These are phyloP conservation scores for Telmatochromis brachygnathus DNA, from an alignment of 2,113 vertebrate species.

Conservation along the genomic window DNA sequence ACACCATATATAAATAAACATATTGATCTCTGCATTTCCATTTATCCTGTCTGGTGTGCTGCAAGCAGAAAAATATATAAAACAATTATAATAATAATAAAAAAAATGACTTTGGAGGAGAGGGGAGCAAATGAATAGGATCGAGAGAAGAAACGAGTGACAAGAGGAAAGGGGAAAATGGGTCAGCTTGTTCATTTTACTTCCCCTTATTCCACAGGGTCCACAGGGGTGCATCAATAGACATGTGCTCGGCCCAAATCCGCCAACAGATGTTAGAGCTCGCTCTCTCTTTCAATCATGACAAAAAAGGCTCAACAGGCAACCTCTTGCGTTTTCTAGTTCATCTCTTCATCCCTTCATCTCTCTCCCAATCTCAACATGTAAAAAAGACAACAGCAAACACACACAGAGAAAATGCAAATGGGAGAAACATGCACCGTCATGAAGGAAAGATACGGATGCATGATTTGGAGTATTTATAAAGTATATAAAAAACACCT, in stretches of 20 bases:
- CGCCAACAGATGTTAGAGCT: slow-evolving; percentile 61
- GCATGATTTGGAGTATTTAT: background rate
- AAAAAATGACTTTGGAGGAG: background rate
- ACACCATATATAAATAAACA: background rate
- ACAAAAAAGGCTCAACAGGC: slow-evolving; percentile 36
- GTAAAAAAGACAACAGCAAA: background rate
- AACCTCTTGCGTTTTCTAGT: background rate
- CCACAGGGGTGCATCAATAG: slow-evolving; percentile 37
- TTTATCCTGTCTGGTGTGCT: background rate
- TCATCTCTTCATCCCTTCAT: slow-evolving; percentile 16
- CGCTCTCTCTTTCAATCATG: slow-evolving; percentile 49
- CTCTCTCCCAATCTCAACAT: background rate
- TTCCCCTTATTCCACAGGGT: slow-evolving; percentile 44
- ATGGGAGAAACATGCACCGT: background rate
- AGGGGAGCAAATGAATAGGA: background rate
- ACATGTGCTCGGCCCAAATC: slow-evolving; percentile 53
- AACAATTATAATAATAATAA: background rate
- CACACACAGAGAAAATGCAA: background rate
- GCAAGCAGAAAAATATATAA: background rate
- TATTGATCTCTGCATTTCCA: background rate
- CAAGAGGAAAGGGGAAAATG: slow-evolving; percentile 28
- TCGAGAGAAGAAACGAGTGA: background rate
- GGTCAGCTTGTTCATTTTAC: slow-evolving; percentile 59
- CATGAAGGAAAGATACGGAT: background rate
- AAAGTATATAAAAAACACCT: background rate